phyloP scores from a whole-genome alignment of 2,797 vertebrate species.

The Characodon lateralis region DNA sequence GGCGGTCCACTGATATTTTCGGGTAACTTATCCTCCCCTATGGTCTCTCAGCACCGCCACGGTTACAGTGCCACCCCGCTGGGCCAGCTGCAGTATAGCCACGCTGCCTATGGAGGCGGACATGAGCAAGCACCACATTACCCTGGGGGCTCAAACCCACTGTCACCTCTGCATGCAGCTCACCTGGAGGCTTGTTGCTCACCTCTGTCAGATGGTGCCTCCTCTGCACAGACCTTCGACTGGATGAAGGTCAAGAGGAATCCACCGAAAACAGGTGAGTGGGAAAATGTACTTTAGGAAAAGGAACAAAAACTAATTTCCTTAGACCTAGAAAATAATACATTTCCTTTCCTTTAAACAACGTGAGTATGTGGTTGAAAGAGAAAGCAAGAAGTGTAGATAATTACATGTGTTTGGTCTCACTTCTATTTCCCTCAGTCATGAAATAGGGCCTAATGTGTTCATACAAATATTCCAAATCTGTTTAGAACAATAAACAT shows the following conservation, averaged over 20 bases:
- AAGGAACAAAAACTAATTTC: background rate
- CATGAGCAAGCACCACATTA: conserved; percentile 88
- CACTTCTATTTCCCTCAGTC: background rate
- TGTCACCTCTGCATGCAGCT: conserved; percentile 88
- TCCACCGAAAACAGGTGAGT: conserved; percentile 97
- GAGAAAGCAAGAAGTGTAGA: background rate
- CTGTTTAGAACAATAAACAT: too few relatives aligned
- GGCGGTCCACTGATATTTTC: conserved; percentile 92
- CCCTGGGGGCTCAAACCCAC: conserved; percentile 84
- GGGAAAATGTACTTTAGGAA: conserved; percentile 4
- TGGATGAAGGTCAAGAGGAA: conserved; percentile 99
- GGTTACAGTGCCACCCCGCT: conserved; percentile 86
- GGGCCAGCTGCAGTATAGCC: conserved; percentile 87
- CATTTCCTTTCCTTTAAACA: background rate
- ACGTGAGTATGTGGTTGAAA: background rate
- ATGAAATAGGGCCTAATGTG: background rate
- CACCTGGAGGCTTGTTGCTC: conserved; percentile 90
- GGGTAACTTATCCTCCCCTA: conserved; percentile 88
- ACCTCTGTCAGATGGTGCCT: conserved; percentile 86
- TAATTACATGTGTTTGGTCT: background rate
- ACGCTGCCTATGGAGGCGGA: conserved; percentile 88
- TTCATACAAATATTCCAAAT: background rate
- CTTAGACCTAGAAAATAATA: background rate
- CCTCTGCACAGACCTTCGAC: conserved; percentile 94
- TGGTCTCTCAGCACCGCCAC: conserved; percentile 88